Conservation (phyloP, 2,113 vertebrate genomes). For the Nansenia antarctica region DNA sequence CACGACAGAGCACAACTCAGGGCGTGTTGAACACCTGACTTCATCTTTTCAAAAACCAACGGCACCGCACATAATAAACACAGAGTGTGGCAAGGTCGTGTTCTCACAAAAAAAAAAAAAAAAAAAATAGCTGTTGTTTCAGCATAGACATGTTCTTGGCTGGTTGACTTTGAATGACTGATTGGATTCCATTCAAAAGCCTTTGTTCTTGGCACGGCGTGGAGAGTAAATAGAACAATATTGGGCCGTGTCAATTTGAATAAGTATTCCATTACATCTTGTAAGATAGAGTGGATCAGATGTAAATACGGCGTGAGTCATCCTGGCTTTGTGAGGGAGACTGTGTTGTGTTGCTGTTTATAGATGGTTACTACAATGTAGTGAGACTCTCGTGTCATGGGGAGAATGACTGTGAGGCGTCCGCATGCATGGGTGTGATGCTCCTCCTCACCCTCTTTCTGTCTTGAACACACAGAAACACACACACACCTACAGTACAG, state of each 20-base stretch:
- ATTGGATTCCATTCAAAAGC: constrained; percentile 60
- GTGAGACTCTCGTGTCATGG: too few relatives aligned
- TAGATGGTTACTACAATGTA: too few relatives aligned
- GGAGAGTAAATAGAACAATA: constrained; percentile 57
- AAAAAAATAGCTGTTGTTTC: constrained; percentile 60
- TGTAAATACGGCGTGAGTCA: too few relatives aligned
- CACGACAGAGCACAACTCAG: constrained; percentile 14
- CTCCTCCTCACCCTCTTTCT: too few relatives aligned
- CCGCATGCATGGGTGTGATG: too few relatives aligned
- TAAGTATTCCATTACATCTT: constrained; percentile 47
- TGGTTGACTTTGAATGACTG: constrained; percentile 56
- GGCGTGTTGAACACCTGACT: constrained; percentile 39
- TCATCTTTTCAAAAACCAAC: constrained; percentile 40
- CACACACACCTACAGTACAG: background rate
- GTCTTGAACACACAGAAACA: background rate
- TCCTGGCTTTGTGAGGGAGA: too few relatives aligned
- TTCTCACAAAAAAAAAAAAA: constrained; percentile 57
- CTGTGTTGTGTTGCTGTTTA: too few relatives aligned
- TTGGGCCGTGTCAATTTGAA: constrained; percentile 53
- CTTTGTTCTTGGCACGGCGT: constrained; percentile 40
- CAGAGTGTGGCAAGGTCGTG: constrained; percentile 59
- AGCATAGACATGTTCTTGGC: constrained; percentile 66
- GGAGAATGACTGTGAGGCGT: too few relatives aligned
- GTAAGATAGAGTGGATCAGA: constrained; percentile 31
- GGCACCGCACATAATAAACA: constrained; percentile 59